A percentile compares a stretch with the other conserved stretches of the same genome.
These are phyloP conservation scores for Catharus minimus DNA, from an alignment of 2,113 vertebrate genomes.

Conservation along the genomic window DNA sequence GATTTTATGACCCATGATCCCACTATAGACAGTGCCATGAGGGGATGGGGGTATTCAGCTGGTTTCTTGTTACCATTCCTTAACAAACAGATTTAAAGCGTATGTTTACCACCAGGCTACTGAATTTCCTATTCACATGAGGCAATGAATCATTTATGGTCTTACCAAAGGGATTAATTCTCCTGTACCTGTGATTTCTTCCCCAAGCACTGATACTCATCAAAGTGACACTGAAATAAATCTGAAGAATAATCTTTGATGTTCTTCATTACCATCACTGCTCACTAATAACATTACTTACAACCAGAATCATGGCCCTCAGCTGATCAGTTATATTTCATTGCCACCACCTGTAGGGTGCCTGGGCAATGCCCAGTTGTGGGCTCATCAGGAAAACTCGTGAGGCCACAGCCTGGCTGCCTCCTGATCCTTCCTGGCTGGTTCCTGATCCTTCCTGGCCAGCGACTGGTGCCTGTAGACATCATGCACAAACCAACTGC, in stretches of 20 bases:
- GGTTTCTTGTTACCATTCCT: not conserved
- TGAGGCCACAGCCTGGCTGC: not conserved
- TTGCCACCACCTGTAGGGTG: not conserved
- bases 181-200: not conserved
- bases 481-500: not conserved
- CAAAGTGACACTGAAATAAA: slow-evolving; percentile 7
- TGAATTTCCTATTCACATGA: not conserved
- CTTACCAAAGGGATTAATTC: not conserved
- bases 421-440: not conserved
- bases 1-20: not conserved
- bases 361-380: not conserved
- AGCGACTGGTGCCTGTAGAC: not conserved
- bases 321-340: not conserved
- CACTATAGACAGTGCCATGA: not conserved
- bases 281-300: not conserved
- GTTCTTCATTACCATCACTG: not conserved
- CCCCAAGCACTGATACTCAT: not conserved
- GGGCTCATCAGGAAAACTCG: not conserved
- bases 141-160: not conserved
- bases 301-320: not conserved
- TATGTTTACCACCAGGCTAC: not conserved
- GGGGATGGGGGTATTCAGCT: not conserved
- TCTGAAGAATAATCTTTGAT: not conserved
- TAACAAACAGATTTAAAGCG: not conserved
- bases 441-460: not conserved